Percentiles rank a stretch among this genome's conserved stretches.
phyloP scores from a whole-genome alignment of 23 tunicate species.

The Botrylloides violaceus region DNA sequence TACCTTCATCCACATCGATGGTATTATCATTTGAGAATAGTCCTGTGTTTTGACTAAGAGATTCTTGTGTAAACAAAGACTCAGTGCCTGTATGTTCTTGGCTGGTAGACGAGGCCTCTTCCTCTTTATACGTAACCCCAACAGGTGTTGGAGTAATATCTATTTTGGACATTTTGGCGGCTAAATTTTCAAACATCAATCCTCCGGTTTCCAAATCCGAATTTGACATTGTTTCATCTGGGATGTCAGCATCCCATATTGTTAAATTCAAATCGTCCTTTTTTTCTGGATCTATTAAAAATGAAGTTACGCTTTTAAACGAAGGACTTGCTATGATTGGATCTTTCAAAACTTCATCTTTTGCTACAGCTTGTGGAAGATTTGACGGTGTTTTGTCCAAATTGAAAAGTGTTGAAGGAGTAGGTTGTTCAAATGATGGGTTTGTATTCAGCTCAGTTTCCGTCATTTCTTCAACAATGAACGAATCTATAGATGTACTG shows the following conservation, averaged over 20 bases:
- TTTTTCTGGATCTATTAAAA: background rate
- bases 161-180: background rate
- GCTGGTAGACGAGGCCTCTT: no score
- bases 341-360: background rate
- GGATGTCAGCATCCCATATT: background rate
- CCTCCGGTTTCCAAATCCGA: background rate
- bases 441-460: slow-evolving; percentile 10
- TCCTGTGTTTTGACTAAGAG: no score
- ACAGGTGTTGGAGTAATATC: no score
- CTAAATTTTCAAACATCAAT: background rate
- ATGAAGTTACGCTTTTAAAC: background rate
- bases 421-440: no score
- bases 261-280: no score
- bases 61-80: background rate
- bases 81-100: no score
- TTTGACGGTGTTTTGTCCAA: no score
- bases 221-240: background rate
- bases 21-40: background rate
- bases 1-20: background rate
- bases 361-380: background rate
- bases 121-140: no score
- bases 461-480: slow-evolving; percentile 12
- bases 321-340: background rate
- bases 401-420: no score
- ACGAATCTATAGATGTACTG: slow-evolving; percentile 4